Base-by-base conservation (phyloP, 2,888 invertebrate genomes). In the Cantharis flavilabris region DNA sequence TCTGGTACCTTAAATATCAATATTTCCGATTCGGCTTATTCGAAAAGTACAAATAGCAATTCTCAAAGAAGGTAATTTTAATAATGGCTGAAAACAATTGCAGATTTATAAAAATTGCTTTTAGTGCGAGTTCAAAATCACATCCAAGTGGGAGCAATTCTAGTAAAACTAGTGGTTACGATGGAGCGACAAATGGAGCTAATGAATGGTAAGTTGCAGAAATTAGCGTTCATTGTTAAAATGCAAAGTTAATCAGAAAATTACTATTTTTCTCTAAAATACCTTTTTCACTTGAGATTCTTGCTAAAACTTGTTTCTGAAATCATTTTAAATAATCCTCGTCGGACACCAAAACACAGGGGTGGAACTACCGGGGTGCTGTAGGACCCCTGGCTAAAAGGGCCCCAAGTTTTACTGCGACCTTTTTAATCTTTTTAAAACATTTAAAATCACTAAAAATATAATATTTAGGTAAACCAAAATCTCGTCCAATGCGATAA, bases 21-120 rank as follows among this genome's bases (percentile, higher is more conserved):
- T 86, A 89, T 94, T 70, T 94, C 94, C 9, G 96, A 96, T 87
- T 96, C 96, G 1, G 95, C 93, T 10, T 96, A 95, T 86, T 95
- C 95, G 0, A 94, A 93, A 85, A 95, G 95, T 83, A 94, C 94
- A 84, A 95, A 95, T 88, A 95, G 95, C 83, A 95, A 95, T 85
- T 95, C 95, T 0, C 93, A 94, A 84, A 90, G 94, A 85, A 96
- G 95, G 95, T 95, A 85, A 86, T 85, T 86, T 70, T 13, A 33
- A 11, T 10, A 33, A 28, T n/a, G 49, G 49, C 7, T 49, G n/a
- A 28, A 28, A 63, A 14, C 62, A 70, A 18, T 64, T 75, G 18
- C 20, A 67, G 20, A 67, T 16, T 28, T 33, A 28, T 72, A 64
- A 72, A 64, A 33, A 62, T 72, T 28, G 30, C 16, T 75, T 85